Evolutionary conservation across 2,888 invertebrate genomes (phyloP), one percentile per base, ranked within the genome.

Genomic region (Drosophila kanekoi): DNA sequence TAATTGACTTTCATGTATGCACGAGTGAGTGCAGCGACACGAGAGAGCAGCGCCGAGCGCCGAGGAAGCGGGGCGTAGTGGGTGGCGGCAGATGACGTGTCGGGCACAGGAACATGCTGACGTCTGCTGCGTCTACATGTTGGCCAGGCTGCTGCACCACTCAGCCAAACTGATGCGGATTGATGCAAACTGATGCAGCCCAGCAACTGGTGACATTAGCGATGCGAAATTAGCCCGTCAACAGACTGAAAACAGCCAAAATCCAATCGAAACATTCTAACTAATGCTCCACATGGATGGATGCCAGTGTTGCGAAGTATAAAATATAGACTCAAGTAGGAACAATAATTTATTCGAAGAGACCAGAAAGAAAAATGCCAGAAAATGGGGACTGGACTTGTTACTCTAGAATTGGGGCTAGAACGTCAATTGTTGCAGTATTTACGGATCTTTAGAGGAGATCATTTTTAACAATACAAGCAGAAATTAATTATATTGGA

Each of bases 1-100:
- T 90, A 90, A 90, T 90, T 90, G 90, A 90, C 90, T 90, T 90
- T 88, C 87, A 85, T 89, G 89, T 81, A 87, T 87, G 87, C 87
- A 87, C 87, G 87, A 87, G 72, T 87, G 87, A 79, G 60, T 87
- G 80, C 81, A 77, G 74, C 82, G 73, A 81, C 81, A 82, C 79
- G 85, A 80, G 76, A 64, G 69, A 70, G 53, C 48, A 14, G 59
- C 44, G 51, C 40, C 54, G 54, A 45, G 47, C 33, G 53, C 10
- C 20, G 20, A 6, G 13, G 16, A n/a, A 4, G 18, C n/a, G 32
- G 53, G 5, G 33, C 5, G 8, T 2, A 28, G 10, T n/a, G 11
- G 11, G 14, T 8, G 2, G 6, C 13, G 49, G 32, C 49, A 33
- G 67, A 10, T 53, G 58, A 58, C 11, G 68, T 53, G 43, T 38